These are phyloP conservation scores for Haliclona indistincta DNA, from an alignment of 37 sponge, comb jelly and placozoan species.

Conservation along the genomic window DNA sequence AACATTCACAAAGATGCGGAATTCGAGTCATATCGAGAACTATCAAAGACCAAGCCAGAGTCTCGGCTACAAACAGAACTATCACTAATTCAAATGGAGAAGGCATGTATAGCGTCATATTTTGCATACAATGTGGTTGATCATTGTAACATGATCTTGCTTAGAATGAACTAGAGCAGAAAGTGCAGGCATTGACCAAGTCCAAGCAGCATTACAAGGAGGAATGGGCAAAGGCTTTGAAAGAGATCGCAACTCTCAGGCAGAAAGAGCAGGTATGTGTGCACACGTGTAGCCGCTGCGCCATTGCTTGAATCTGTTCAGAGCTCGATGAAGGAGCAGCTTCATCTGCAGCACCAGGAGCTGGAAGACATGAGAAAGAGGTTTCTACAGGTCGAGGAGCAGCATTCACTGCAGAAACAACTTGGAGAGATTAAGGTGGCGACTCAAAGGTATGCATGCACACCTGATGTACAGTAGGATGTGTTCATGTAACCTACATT, in stretches of 20 bases:
- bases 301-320: not conserved
- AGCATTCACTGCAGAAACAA: conserved; percentile 48
- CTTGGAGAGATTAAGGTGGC: conserved; percentile 45
- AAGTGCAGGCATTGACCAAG: conserved; percentile 56
- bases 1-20: conserved; percentile 45
- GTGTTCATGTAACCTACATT: too few relatives aligned
- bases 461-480: too few relatives aligned
- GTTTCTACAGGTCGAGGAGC: conserved; percentile 66
- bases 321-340: conserved; percentile 30
- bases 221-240: conserved; percentile 88
- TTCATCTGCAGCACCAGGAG: conserved; percentile 71
- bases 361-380: conserved; percentile 61
- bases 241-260: conserved; percentile 70
- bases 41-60: conserved; percentile 51
- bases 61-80: conserved; percentile 76
- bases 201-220: conserved; percentile 96
- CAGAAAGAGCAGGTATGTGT: conserved; percentile 82
- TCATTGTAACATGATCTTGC: not conserved
- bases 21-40: conserved; percentile 62
- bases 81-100: conserved; percentile 80
- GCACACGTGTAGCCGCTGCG: too few relatives aligned
- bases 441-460: conserved; percentile 59
- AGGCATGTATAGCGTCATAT: conserved; percentile 48
- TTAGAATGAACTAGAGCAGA: conserved; percentile 84
- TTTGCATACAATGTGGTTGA: not conserved